A percentile compares a stretch with the other conserved stretches of the same genome.
Evolutionary conservation across 1,140 invertebrate genomes (phyloP).

Genomic region (Micrasema minimum): DNA sequence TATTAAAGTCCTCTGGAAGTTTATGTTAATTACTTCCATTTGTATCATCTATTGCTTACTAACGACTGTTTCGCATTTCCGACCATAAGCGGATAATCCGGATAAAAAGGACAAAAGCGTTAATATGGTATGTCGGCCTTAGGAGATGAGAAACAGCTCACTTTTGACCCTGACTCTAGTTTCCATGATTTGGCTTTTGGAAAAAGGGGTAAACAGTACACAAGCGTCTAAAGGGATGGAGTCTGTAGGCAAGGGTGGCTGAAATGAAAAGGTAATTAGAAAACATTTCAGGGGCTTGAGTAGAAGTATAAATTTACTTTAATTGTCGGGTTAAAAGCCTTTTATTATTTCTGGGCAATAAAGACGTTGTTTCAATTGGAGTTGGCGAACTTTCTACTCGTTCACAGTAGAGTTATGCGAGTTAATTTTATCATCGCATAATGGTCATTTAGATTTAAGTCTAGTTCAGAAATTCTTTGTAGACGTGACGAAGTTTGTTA

Average conservation of each 20-base stretch:
- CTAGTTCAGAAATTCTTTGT: constrained; percentile 21
- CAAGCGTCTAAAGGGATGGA: background rate
- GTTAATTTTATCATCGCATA: constrained; percentile 37
- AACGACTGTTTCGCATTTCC: background rate
- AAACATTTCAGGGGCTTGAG: constrained; percentile 22
- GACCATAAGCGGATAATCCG: constrained; percentile 8
- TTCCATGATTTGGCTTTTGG: no score
- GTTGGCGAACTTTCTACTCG: constrained; percentile 28
- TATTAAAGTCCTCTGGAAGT: constrained; percentile 5
- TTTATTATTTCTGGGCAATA: constrained; percentile 39
- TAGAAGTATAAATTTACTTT: constrained; percentile 40
- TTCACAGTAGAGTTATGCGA: constrained; percentile 18
- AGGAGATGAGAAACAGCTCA: no score
- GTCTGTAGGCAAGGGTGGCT: constrained; percentile 5
- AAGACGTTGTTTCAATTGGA: constrained; percentile 42
- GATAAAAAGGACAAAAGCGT: background rate
- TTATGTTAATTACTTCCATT: constrained; percentile 1
- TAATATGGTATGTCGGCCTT: background rate
- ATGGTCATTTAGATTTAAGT: constrained; percentile 33
- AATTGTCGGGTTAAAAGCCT: constrained; percentile 38
- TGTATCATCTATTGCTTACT: constrained; percentile 2
- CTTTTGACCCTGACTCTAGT: no score
- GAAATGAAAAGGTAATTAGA: constrained; percentile 37
- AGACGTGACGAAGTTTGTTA: constrained; percentile 7
- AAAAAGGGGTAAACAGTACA: background rate